Evolutionary conservation across 2,888 invertebrate species (phyloP).

Genomic region (Hoplodrina blanda): DNA sequence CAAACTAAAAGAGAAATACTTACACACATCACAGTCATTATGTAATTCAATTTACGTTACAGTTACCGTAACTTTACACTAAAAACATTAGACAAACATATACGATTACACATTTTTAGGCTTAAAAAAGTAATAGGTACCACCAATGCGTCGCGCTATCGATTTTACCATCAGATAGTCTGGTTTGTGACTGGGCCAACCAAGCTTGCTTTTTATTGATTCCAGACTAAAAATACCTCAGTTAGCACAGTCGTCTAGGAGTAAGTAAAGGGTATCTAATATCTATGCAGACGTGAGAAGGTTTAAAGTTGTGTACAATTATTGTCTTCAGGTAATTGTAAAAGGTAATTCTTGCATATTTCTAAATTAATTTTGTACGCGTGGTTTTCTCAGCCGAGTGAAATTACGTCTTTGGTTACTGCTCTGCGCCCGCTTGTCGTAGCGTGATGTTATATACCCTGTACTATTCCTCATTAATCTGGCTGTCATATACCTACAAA

Average conservation of each 20-base stretch:
- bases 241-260: slow-evolving; percentile 22
- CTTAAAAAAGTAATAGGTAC: slow-evolving; percentile 21
- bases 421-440: too few species aligned
- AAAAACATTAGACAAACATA: background rate
- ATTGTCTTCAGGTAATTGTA: background rate
- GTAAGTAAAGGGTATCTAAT: slow-evolving; percentile 11
- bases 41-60: background rate
- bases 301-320: background rate
- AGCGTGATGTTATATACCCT: too few species aligned
- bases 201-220: slow-evolving; percentile 26
- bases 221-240: slow-evolving; percentile 35
- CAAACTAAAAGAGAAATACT: too few species aligned
- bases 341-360: background rate
- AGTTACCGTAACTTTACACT: background rate
- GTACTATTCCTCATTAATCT: too few species aligned
- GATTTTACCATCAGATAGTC: slow-evolving; percentile 47
- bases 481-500: too few species aligned
- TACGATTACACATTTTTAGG: slow-evolving; percentile 21
- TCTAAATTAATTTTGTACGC: too few species aligned
- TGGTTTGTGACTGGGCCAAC: slow-evolving; percentile 18
- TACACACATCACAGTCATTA: too few species aligned
- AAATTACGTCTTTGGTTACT: too few species aligned
- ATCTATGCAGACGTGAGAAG: background rate
- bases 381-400: too few species aligned
- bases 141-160: slow-evolving; percentile 35